Evolutionary conservation across 2,888 invertebrate species (phyloP), one percentile per base, ranked within the genome.

Genomic region (Eucera pruinosa): DNA sequence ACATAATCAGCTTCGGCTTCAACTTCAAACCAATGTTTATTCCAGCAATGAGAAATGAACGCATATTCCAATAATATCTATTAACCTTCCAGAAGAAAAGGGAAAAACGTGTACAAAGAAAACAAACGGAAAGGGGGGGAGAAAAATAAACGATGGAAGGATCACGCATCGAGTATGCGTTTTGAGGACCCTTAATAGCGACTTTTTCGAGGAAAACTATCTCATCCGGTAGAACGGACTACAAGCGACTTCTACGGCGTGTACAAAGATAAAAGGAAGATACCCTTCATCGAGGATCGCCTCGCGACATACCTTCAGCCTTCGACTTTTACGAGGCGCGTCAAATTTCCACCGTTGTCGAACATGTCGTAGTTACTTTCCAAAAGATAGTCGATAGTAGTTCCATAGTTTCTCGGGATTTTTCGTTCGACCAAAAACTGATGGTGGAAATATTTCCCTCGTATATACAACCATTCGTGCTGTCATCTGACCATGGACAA

Each of bases 181-280:
- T 69, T 48, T 69, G 67, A 48, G 36, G 1, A 13, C 43, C 43
- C 60, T 65, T 68, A 79, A 79, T 68, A 79, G 78, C 67, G 39
- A 48, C 23, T 45, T 54, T 79, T 79, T 79, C 78, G 71, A n/a
- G 71, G 78, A 79, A 77, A 79, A 79, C 71, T 78, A 71, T 79
- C 78, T 78, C 72, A 55, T 67, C 50, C 57, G 71, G 78, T 78
- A 50, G 69, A 54, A 50, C 64, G 23, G 47, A 4, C 23, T 58
- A 70, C 52, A 27, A 58, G 36, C 55, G 36, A 55, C 65, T 75
- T 70, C 61, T 33, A 39, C n/a, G 20, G 13, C 72, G 61, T 65
- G 73, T 70, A 70, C 55, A 7, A 47, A 78, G 78, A 83, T 76
- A 84, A 83, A 78, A 36, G 67, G 57, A 65, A 78, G 68, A 83